Base-by-base conservation (phyloP, 2,113 vertebrate genomes). In the Cyprinus carpio region DNA sequence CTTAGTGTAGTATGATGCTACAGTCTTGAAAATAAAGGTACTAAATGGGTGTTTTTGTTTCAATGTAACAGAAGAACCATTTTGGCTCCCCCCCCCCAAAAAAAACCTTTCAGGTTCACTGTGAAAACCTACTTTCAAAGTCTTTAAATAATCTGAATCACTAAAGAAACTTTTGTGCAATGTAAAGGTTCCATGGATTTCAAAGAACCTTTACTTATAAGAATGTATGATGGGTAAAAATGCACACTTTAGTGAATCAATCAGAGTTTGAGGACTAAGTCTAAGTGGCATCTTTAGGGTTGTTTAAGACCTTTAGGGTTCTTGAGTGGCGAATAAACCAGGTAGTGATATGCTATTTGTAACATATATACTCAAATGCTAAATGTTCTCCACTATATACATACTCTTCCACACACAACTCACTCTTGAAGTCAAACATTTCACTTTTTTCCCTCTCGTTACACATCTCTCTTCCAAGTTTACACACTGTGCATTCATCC, bases 331-430 rank as follows among this genome's bases (percentile, higher is more conserved):
- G 27, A 81, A 81, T 81, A 69, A 23, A 67, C 79, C 62, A 67
- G 40, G 4, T 20, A 49, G 25, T 49, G 37, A 80, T 43, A 62
- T 60, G 62, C 43, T 81, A 34, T 81, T 51, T 51, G 11, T 31
- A 69, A 51, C 40, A 12, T 12, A 46, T 51, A 34, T 81, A 23
- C 18, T 81, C 27, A 2, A 31, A 15, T 23, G 43, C 40, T 69
- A 67, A 67, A 69, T 81, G 43, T n/a, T 81, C 58, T 67, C 31
- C 25, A 40, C 20, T 62, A 60, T n/a, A n/a, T n/a, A n/a, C 89
- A 87, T 87, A 93, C 91, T 84, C 67, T 31, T n/a, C n/a, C n/a
- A n/a, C n/a, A n/a, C n/a, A n/a, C n/a, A n/a, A 23, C 91, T 43
- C 82, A 58, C 71, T 85, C 78, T 25, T 64, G 12, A 67, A 82